phyloP scores from a whole-genome alignment of 2,888 invertebrate genomes.

The Pyrrhia umbra region DNA sequence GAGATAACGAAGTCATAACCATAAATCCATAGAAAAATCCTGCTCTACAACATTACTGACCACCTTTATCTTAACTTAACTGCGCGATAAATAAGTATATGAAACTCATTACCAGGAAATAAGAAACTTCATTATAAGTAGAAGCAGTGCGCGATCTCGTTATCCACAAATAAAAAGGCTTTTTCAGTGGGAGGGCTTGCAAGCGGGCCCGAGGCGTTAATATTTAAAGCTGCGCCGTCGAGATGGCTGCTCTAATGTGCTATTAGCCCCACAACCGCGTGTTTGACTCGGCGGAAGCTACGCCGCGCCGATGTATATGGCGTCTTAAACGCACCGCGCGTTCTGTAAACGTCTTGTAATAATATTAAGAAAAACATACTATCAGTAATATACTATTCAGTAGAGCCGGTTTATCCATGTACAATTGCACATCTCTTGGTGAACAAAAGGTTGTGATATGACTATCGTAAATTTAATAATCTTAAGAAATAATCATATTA shows the following conservation, averaged over 20 bases:
- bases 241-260: conserved; percentile 84
- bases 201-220: conserved; percentile 76
- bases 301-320: conserved; percentile 25
- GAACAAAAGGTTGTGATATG: not conserved
- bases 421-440: not conserved
- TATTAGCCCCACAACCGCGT: conserved; percentile 78
- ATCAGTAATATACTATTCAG: conserved; percentile 17
- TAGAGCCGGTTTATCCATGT: not conserved
- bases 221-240: conserved; percentile 81
- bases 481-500: no score
- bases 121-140: conserved; percentile 81
- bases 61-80: conserved; percentile 65
- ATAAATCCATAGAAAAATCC: conserved; percentile 64
- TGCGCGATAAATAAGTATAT: conserved; percentile 73
- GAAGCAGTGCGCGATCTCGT: conserved; percentile 78
- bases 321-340: conserved; percentile 31
- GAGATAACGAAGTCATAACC: conserved; percentile 56
- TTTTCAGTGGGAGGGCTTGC: conserved; percentile 74
- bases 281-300: conserved; percentile 67
- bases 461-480: not conserved
- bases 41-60: conserved; percentile 51
- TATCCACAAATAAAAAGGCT: conserved; percentile 83
- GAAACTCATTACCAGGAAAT: conserved; percentile 80
- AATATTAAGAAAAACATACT: conserved; percentile 11
- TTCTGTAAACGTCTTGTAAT: conserved; percentile 28